Evolutionary conservation across 2,797 vertebrate species (phyloP).

Genomic region (Hippoglossus hippoglossus): DNA sequence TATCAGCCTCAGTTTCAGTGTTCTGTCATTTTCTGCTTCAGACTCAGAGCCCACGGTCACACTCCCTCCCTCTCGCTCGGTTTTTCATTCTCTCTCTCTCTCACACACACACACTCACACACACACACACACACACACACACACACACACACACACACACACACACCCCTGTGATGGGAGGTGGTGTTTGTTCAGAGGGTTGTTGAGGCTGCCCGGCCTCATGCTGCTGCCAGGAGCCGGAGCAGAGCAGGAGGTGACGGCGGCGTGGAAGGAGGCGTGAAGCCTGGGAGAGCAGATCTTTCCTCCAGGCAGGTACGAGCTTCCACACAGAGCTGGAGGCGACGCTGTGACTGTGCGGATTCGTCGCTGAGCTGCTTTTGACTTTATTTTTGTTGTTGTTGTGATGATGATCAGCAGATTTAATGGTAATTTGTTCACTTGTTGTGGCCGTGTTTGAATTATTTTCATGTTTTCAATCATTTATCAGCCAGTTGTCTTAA

Average conservation of each 20-base stretch:
- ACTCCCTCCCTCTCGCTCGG: not conserved
- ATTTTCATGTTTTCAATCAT: slow-evolving; percentile 1
- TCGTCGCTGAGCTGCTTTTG: not conserved
- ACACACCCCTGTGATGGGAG: slow-evolving; percentile 47
- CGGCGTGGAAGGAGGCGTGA: slow-evolving; percentile 43
- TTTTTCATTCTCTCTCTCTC: not conserved
- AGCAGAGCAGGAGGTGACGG: slow-evolving; percentile 60
- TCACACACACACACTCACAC: slow-evolving; percentile 27
- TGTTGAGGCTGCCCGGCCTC: slow-evolving; percentile 40
- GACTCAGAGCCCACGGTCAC: slow-evolving; percentile 7
- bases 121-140: slow-evolving; percentile 32
- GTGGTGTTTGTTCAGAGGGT: slow-evolving; percentile 69
- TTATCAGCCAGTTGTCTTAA: not conserved
- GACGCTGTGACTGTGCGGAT: not conserved
- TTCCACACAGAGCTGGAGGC: not conserved
- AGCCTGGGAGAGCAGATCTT: slow-evolving; percentile 20
- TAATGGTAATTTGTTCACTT: too few relatives aligned
- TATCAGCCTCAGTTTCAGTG: slow-evolving; percentile 16
- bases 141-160: slow-evolving; percentile 39
- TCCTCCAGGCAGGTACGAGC: slow-evolving; percentile 48
- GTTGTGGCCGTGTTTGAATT: too few relatives aligned
- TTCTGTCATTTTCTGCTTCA: slow-evolving; percentile 34
- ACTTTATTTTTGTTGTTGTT: too few relatives aligned
- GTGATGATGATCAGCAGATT: too few relatives aligned
- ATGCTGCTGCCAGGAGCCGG: slow-evolving; percentile 36